phyloP scores from a whole-genome alignment of 2,113 vertebrate species.

The Genyomyrus donnyi region DNA sequence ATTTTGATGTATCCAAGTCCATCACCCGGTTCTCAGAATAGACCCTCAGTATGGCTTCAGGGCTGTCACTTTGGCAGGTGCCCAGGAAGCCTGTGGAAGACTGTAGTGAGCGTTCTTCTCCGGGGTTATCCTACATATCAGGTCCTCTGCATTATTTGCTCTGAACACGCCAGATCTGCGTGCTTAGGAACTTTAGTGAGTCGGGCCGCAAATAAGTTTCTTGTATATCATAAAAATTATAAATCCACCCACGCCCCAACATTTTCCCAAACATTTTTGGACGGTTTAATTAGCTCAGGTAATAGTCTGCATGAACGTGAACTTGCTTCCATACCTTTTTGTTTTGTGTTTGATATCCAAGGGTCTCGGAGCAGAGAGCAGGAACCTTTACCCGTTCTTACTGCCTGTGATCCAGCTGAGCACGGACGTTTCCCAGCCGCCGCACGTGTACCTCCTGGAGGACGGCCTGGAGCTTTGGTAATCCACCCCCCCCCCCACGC shows the following conservation, averaged over 20 bases:
- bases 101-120: neutral
- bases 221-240: neutral
- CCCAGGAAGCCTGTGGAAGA: neutral
- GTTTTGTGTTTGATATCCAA: constrained; percentile 40
- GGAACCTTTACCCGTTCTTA: constrained; percentile 91
- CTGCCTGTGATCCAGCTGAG: constrained; percentile 96
- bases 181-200: neutral
- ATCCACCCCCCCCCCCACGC: neutral
- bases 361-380: constrained; percentile 91
- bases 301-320: neutral
- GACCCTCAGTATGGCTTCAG: neutral
- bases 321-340: neutral
- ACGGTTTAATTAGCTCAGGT: neutral
- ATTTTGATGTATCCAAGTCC: neutral
- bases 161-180: neutral
- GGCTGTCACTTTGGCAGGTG: neutral
- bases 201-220: neutral
- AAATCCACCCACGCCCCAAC: neutral
- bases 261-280: neutral
- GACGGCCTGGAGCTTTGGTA: constrained; percentile 97
- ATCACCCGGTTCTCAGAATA: neutral
- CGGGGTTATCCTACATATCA: neutral
- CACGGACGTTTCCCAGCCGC: constrained; percentile 93
- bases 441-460: constrained; percentile 94
- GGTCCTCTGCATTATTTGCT: neutral